Conservation (phyloP, 92 coral and sea anemone genomes). For the Desmophyllum pertusum region DNA sequence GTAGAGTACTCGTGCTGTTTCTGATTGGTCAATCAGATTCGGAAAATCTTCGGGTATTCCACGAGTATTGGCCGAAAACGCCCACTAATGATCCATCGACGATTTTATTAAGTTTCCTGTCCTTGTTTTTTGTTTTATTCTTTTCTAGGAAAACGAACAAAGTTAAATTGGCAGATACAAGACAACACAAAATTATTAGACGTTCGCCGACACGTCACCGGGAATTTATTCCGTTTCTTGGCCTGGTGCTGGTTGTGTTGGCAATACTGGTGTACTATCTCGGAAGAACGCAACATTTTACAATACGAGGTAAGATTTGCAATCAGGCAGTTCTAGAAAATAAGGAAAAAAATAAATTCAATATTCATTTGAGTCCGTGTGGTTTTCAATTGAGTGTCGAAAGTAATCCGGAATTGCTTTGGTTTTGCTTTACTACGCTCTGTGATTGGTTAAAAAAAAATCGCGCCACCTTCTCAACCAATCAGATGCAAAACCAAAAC, state of each 20-base stretch:
- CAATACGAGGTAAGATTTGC: conserved; percentile 10
- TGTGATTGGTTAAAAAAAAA: no score
- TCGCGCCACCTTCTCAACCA: no score
- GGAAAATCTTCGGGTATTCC: background rate
- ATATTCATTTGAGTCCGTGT: no score
- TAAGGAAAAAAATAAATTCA: no score
- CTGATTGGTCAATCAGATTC: no score
- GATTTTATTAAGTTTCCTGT: background rate
- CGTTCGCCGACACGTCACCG: conserved; percentile 14
- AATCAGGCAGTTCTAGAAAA: background rate
- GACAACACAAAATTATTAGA: background rate
- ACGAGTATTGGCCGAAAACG: no score
- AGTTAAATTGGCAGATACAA: background rate
- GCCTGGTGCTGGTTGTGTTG: conserved; percentile 24
- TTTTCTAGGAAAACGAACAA: background rate
- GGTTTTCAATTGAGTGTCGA: no score
- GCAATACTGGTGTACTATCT: conserved; percentile 27
- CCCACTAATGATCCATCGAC: background rate
- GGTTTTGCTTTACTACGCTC: no score
- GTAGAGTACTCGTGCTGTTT: no score
- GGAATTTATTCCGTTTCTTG: conserved; percentile 31
- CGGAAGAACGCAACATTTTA: conserved; percentile 26
- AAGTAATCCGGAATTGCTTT: no score
- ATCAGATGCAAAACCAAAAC: no score
- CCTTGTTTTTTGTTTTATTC: background rate